Conservation (phyloP, 1,140 invertebrate genomes). For the Rhopalosiphum padi region DNA sequence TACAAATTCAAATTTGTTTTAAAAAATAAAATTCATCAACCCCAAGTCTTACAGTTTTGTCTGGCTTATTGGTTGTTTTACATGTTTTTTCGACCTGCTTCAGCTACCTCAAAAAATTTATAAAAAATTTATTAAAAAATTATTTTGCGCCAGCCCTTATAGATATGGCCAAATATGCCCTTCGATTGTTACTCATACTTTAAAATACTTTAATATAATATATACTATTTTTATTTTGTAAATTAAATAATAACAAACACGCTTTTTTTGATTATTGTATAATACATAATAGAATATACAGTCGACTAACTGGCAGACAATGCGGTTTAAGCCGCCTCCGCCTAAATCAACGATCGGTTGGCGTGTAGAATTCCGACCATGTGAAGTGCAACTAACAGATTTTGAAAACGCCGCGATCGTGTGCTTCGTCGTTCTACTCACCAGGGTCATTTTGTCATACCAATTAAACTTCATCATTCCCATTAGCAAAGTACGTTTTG, state of each 20-base stretch:
- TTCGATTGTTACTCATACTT: not conserved
- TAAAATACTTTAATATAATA: not conserved
- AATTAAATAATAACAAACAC: not conserved
- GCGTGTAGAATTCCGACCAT: conserved; percentile 99
- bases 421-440: conserved; percentile 97
- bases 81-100: too few species aligned
- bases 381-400: conserved; percentile 97
- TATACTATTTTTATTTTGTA: not conserved
- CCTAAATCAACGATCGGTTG: conserved; percentile 95
- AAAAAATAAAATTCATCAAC: too few species aligned
- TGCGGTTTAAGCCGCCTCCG: conserved; percentile 98
- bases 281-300: conserved; percentile 87
- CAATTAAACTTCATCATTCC: conserved; percentile 96
- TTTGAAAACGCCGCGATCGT: conserved; percentile 99
- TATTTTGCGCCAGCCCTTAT: not conserved
- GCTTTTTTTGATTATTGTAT: not conserved
- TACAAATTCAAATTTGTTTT: too few species aligned
- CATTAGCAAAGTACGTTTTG: conserved; percentile 84
- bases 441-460: conserved; percentile 95
- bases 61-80: too few species aligned
- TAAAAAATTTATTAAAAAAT: too few species aligned
- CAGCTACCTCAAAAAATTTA: too few species aligned
- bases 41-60: too few species aligned
- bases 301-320: conserved; percentile 99
- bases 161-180: not conserved